These are phyloP conservation scores for Mus pahari DNA, from an alignment of 2,113 vertebrate species.

Conservation along the genomic window DNA sequence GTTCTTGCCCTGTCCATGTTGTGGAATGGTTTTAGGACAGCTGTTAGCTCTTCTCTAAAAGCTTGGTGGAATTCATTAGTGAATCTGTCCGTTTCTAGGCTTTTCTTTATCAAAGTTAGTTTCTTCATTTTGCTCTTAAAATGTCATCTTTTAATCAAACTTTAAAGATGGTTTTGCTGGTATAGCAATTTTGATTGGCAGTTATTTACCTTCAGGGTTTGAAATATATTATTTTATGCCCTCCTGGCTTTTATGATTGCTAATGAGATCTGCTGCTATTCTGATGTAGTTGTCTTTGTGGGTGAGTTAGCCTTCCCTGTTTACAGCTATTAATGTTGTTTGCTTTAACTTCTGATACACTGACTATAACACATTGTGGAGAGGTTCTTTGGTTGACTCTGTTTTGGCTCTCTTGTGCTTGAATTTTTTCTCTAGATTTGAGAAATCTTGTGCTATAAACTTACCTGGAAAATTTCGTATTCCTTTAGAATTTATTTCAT, in stretches of 20 bases:
- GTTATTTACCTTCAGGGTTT: background rate
- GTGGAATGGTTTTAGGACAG: background rate
- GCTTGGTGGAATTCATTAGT: background rate
- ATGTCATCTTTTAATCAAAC: background rate
- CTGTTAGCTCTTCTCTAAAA: background rate
- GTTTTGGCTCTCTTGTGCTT: background rate
- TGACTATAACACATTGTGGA: background rate
- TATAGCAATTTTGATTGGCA: background rate
- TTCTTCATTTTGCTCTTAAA: background rate
- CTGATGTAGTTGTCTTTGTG: background rate
- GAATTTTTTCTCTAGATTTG: background rate
- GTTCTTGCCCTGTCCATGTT: background rate
- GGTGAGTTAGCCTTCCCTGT: too few species aligned
- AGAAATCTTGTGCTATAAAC: background rate
- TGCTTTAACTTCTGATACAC: background rate
- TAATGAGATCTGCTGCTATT: background rate
- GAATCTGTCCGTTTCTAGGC: background rate
- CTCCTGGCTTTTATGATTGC: background rate
- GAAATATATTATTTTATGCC: background rate
- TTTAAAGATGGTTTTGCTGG: background rate
- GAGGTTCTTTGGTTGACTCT: background rate
- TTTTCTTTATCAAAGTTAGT: background rate
- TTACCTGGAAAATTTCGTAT: background rate
- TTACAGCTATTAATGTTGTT: background rate
- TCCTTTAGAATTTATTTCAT: background rate